Conservation (phyloP, 1,140 invertebrate species). For the Contarinia nasturtii region DNA sequence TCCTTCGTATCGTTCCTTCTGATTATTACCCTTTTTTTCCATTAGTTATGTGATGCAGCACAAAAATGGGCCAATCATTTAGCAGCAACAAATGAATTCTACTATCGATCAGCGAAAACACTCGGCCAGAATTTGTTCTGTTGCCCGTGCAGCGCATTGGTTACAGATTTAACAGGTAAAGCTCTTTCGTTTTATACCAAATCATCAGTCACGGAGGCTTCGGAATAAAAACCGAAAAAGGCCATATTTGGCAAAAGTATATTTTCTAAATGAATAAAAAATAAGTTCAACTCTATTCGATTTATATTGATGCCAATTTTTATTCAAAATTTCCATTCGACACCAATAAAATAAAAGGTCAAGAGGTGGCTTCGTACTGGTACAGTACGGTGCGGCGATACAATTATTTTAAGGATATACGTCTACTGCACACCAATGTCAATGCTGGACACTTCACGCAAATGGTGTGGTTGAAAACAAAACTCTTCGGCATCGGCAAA, state of each 20-base stretch:
- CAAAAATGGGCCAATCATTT: constrained; percentile 74
- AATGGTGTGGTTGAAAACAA: constrained; percentile 66
- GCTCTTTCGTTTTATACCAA: not conserved
- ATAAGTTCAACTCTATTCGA: no score
- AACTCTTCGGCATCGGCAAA: constrained; percentile 64
- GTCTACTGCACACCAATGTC: constrained; percentile 52
- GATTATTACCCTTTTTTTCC: no score
- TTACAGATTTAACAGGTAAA: constrained; percentile 42
- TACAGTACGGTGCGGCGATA: constrained; percentile 64
- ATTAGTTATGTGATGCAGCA: constrained; percentile 53
- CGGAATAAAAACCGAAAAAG: constrained; percentile 1
- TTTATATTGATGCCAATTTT: no score
- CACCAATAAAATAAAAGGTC: constrained; percentile 29
- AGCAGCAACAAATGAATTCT: constrained; percentile 55
- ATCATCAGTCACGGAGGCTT: not conserved
- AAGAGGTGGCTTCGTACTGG: constrained; percentile 73
- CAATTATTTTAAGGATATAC: constrained; percentile 49
- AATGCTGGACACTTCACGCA: constrained; percentile 80
- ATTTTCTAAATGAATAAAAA: no score
- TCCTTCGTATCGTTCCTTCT: no score
- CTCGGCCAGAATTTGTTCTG: constrained; percentile 62
- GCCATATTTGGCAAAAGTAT: no score
- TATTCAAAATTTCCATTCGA: no score
- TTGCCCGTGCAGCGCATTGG: constrained; percentile 38
- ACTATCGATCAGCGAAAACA: constrained; percentile 47